Percentiles rank a stretch among this genome's conserved stretches.
phyloP scores from a whole-genome alignment of 2,888 invertebrate species.

The Ectemnius continuus region DNA sequence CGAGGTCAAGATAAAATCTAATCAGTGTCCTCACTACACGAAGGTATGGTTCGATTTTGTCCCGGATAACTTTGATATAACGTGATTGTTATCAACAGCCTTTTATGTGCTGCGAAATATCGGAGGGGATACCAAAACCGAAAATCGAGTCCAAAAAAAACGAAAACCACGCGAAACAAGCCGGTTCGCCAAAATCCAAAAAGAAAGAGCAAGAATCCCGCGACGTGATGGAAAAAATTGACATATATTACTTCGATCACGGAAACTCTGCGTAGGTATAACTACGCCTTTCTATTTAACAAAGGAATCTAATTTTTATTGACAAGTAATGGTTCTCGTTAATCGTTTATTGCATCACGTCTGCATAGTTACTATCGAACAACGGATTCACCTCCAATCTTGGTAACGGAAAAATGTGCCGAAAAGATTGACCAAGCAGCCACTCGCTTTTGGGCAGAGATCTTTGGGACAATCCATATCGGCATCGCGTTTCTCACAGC shows the following conservation, averaged over 20 bases:
- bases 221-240: constrained; percentile 78
- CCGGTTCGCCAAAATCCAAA: constrained; percentile 9
- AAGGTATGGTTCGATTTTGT: constrained; percentile 43
- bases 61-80: not conserved
- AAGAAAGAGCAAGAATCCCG: constrained; percentile 18
- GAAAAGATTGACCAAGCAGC: constrained; percentile 82
- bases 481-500: constrained; percentile 81
- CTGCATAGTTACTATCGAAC: constrained; percentile 80
- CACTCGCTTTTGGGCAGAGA: constrained; percentile 84
- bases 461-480: constrained; percentile 83
- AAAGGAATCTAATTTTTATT: constrained; percentile 2
- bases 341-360: constrained; percentile 13
- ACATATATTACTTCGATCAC: constrained; percentile 85
- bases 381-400: constrained; percentile 82
- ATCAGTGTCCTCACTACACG: constrained; percentile 58
- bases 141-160: constrained; percentile 20
- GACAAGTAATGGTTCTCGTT: not conserved
- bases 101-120: constrained; percentile 49
- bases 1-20: constrained; percentile 61
- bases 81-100: constrained; percentile 43
- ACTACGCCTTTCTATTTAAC: not conserved
- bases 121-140: constrained; percentile 59
- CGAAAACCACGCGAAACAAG: constrained; percentile 12
- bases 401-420: constrained; percentile 80
- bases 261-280: constrained; percentile 81